Evolutionary conservation across 2,113 vertebrate species (phyloP).

Genomic region (Rhadina sibilatrix): DNA sequence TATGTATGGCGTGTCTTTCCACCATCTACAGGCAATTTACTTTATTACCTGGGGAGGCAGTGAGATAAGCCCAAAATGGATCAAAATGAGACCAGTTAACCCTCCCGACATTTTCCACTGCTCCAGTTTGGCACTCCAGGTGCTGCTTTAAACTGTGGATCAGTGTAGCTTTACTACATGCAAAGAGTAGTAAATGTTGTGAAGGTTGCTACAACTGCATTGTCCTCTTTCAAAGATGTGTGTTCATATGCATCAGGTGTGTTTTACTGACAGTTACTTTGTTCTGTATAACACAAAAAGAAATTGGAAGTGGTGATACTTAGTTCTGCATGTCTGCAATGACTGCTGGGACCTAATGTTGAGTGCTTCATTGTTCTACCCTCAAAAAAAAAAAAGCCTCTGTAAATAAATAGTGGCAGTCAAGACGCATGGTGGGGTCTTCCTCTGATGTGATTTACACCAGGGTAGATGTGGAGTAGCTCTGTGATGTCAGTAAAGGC

Average conservation of each 20-base stretch:
- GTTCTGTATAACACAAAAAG: neutral
- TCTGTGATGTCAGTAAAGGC: neutral
- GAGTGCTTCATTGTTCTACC: neutral
- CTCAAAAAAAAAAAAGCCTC: neutral
- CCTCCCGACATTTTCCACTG: neutral
- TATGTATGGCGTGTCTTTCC: neutral
- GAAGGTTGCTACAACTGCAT: neutral
- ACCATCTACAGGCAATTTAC: slow-evolving; percentile 1
- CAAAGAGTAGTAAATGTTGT: neutral
- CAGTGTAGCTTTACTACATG: neutral
- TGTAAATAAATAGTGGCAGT: neutral
- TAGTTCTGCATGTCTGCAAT: neutral
- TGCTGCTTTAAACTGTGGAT: neutral
- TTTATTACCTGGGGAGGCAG: neutral
- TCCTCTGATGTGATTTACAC: neutral
- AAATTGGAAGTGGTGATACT: neutral
- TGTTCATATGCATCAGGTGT: neutral
- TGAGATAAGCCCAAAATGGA: neutral
- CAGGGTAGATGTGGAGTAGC: neutral
- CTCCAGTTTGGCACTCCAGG: neutral
- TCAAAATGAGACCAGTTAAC: neutral
- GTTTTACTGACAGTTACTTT: neutral
- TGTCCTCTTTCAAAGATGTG: neutral
- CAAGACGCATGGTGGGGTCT: neutral
- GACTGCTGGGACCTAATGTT: neutral